Base-by-base conservation (phyloP, 2,113 vertebrate species). In the Seriola quinqueradiata region DNA sequence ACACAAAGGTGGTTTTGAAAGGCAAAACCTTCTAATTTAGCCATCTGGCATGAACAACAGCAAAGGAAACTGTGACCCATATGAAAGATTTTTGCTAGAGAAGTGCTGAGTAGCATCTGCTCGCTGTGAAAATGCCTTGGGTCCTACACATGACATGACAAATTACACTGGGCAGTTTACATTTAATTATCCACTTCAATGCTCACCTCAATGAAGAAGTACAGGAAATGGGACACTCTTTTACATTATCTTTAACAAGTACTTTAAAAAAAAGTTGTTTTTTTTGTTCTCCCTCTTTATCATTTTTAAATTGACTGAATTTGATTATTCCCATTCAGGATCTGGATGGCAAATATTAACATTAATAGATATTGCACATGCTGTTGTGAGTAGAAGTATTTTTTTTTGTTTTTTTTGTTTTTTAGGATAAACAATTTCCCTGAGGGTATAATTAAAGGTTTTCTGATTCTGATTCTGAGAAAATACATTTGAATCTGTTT, bases 91-190 rank as follows among this genome's bases (percentile, higher is more conserved):
- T 28, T 88, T 90, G 88, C 86, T 63, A 59, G 87, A 90, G 92
- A 94, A 93, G 80, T 92, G 93, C 93, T 92, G 93, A 95, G 95
- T 90, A 95, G 94, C 95, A 95, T 95, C 94, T 95, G 95, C 89
- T 94, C 60, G 4, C 90, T 89, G 89, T 78, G 88, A 92, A 92
- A 92, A 92, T 69, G 91, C 94, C 92, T 89, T 91, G 91, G 94
- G 94, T 94, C 91, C 89, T 91, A 92, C 91, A 84, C 86, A 87
- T 92, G 94, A 94, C 93, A 93, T 93, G 94, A 95, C 93, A 94
- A 95, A 95, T 95, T 94, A 94, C 91, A 91, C 83, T 83, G 90
- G 92, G 90, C 90, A 91, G 92, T 95, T 95, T 94, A 95, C 92
- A 94, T 95, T 95, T 95, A 94, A 95, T 95, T 95, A 94, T 94